Evolutionary conservation across 2,797 vertebrate species (phyloP).

Genomic region (Ateles fusciceps): DNA sequence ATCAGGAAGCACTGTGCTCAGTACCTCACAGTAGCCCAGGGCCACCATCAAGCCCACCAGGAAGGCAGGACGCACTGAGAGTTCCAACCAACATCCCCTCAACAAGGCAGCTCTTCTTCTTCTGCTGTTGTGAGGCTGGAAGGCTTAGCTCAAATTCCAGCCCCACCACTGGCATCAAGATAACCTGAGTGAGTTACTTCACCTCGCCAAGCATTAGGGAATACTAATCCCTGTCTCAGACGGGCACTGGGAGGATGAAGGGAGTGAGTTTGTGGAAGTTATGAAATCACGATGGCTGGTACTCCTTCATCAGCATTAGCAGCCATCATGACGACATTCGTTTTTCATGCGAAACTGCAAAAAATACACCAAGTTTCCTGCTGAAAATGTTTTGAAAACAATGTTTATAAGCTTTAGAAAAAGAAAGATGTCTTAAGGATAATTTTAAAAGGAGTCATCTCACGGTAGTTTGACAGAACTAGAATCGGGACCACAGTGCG

Average conservation of each 20-base stretch:
- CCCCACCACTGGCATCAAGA: not conserved
- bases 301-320: not conserved
- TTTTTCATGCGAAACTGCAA: not conserved
- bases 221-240: not conserved
- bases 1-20: not conserved
- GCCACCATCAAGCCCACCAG: not conserved
- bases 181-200: not conserved
- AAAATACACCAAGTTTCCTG: not conserved
- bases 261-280: not conserved
- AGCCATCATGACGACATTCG: not conserved
- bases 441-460: slow-evolving; percentile 8
- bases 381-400: not conserved
- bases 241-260: no score
- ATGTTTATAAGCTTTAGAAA: slow-evolving; percentile 4
- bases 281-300: fast-evolving
- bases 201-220: not conserved
- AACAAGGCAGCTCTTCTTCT: not conserved
- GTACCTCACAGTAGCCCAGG: not conserved
- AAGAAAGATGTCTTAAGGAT: not conserved
- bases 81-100: not conserved
- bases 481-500: not conserved
- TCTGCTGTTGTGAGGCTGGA: not conserved
- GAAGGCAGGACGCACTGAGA: not conserved
- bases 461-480: not conserved
- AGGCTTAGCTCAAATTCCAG: not conserved